These are phyloP conservation scores for Pangasianodon gigas DNA, from an alignment of 2,113 vertebrate species.

Conservation along the genomic window DNA sequence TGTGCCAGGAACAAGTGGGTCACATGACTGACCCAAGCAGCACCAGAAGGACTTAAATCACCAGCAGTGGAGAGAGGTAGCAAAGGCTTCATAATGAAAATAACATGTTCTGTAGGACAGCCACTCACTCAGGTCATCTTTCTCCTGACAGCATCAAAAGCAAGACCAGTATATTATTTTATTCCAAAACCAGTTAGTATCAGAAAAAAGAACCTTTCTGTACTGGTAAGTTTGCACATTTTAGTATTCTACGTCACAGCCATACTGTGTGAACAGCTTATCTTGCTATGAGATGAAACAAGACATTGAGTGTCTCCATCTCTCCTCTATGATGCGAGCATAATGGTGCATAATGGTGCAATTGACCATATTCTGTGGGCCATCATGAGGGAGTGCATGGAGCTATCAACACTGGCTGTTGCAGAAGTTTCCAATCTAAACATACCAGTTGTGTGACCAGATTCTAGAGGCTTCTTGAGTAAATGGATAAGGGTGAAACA, in stretches of 20 bases:
- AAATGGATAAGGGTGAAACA: conserved; percentile 42
- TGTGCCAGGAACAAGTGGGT: conserved; percentile 53
- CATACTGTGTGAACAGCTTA: not conserved
- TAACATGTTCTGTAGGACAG: conserved; percentile 55
- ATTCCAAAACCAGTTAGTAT: not conserved
- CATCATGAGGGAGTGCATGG: conserved; percentile 22
- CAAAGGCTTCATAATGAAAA: conserved; percentile 59
- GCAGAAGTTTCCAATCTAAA: not conserved
- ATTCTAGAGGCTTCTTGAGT: conserved; percentile 53
- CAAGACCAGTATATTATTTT: not conserved
- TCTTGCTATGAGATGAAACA: not conserved
- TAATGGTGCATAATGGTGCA: not conserved
- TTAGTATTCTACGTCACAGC: not conserved
- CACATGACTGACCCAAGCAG: conserved; percentile 55
- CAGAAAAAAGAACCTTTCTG: not conserved
- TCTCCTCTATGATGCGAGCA: not conserved
- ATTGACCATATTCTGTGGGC: not conserved
- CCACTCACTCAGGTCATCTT: conserved; percentile 12
- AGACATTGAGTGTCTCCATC: not conserved
- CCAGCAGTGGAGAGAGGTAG: conserved; percentile 58
- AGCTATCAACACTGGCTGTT: not conserved
- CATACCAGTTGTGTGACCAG: conserved; percentile 2
- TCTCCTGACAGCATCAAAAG: conserved; percentile 28
- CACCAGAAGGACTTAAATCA: conserved; percentile 65
- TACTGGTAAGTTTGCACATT: not conserved